Base-by-base conservation (phyloP, 1,140 invertebrate genomes). In the Temnothorax longispinosus region DNA sequence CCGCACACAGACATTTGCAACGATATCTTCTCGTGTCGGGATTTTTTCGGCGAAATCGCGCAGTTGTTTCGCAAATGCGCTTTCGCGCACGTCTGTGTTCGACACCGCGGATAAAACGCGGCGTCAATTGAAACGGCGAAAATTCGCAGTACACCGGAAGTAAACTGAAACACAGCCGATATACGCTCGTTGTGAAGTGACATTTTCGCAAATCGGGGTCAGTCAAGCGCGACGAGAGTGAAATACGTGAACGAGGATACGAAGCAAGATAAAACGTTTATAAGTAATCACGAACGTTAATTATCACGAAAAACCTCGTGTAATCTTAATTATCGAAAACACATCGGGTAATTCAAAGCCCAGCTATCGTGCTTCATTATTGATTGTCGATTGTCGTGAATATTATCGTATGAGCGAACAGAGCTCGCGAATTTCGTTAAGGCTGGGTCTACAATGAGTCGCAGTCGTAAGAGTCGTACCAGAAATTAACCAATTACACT, bases 361-460 rank as follows among this genome's bases (percentile, higher is more conserved):
- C 27, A 15, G 27, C 8, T 47, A 60, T n/a, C 21, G 41, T 27
- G 18, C 38, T 47, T 47, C 11, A 41, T 67, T 21, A 44, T 67
- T 41, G 54, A 21, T 13, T 32, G 13, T 47, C 18, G 50, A 44
- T 80, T 80, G 47, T 62, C 56, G 21, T 18, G 11, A 47, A 58
- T 72, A 21, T 5, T 6, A 47, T 71, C 11, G 21, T 21, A 44
- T 11, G 15, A 41, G 13, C 41, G 3, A 80, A 47, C 64, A 7
- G 21, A n/a, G 13, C 8, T 35, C 27, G 38, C 54, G 18, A 82
- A 72, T 82, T 74, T 82, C 54, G 60, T 74, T 74, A 60, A 58
- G 15, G 38, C 15, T 21, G 27, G 27, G 27, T 27, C 27, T 27
- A 27, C 27, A 1, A 27, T 27, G 1, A 27, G 1, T 27, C 27